Conservation (phyloP, 2,888 invertebrate genomes). For the Clostera curtula region DNA sequence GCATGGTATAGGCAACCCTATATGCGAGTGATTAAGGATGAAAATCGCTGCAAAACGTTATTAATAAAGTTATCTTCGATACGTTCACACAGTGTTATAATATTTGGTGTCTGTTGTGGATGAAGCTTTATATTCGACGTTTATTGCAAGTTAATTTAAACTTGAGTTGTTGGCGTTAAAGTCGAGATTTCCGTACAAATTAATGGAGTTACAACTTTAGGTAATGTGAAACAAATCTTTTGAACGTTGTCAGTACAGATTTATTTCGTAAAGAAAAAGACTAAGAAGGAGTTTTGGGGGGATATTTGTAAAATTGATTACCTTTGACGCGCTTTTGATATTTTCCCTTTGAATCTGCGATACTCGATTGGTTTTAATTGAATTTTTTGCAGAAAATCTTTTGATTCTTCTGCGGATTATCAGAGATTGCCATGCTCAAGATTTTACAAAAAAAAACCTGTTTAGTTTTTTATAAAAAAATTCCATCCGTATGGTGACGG, state of each 20-base stretch:
- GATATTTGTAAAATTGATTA: slow-evolving; percentile 72
- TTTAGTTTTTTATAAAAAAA: no score
- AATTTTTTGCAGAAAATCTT: slow-evolving; percentile 43
- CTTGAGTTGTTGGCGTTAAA: fast-evolving
- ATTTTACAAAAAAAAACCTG: no score
- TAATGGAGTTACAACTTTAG: slow-evolving; percentile 12
- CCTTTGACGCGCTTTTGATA: slow-evolving; percentile 63
- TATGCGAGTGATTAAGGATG: neutral
- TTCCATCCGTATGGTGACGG: no score
- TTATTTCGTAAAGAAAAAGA: slow-evolving; percentile 61
- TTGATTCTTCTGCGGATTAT: no score
- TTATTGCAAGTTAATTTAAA: no score
- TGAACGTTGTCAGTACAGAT: slow-evolving; percentile 44
- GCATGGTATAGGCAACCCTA: slow-evolving; percentile 17
- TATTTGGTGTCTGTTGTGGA: slow-evolving; percentile 28
- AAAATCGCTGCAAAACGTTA: slow-evolving; percentile 12
- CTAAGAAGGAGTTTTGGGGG: slow-evolving; percentile 35
- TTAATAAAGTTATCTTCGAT: slow-evolving; percentile 64
- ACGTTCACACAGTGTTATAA: slow-evolving; percentile 60
- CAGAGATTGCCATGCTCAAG: no score
- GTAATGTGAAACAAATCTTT: slow-evolving; percentile 13
- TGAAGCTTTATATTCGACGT: no score
- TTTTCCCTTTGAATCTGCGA: slow-evolving; percentile 42
- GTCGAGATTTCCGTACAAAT: slow-evolving; percentile 6
- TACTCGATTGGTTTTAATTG: slow-evolving; percentile 63